These are phyloP conservation scores for Eremophila alpestris DNA, from an alignment of 2,797 vertebrate species.

Conservation along the genomic window DNA sequence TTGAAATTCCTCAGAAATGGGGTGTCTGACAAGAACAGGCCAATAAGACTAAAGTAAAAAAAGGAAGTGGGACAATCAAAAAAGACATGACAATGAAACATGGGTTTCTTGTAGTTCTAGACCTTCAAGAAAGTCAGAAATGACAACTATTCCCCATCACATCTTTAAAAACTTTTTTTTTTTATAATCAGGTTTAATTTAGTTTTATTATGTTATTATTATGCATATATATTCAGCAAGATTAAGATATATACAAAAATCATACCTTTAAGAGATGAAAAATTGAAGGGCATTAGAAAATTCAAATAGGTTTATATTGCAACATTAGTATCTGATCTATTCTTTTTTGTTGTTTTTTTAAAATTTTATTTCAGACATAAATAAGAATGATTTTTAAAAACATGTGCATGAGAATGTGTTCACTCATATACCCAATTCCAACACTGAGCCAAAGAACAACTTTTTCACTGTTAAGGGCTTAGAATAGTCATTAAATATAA, in stretches of 20 bases:
- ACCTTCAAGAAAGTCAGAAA: conserved; percentile 67
- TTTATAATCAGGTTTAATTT: conserved; percentile 66
- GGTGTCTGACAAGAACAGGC: not conserved
- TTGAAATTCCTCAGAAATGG: not conserved
- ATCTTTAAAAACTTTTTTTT: conserved; percentile 70
- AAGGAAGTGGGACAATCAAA: not conserved
- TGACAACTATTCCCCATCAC: conserved; percentile 74
- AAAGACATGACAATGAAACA: not conserved
- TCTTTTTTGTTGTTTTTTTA: conserved; percentile 62
- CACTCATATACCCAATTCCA: conserved; percentile 10
- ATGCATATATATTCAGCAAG: conserved; percentile 22
- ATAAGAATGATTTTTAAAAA: conserved; percentile 66
- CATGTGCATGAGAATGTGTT: conserved; percentile 72
- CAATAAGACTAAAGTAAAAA: not conserved
- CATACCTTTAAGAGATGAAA: conserved; percentile 55
- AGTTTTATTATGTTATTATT: conserved; percentile 64
- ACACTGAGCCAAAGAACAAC: conserved; percentile 30
- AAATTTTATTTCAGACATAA: conserved; percentile 72
- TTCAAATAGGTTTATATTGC: conserved; percentile 71
- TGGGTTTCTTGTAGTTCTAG: conserved; percentile 32
- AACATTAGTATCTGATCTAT: conserved; percentile 69
- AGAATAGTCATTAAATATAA: not conserved
- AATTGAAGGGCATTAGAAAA: conserved; percentile 66
- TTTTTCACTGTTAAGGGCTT: not conserved
- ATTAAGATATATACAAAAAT: conserved; percentile 31